Conservation (phyloP, 2,888 invertebrate species). For the Salpingus planirostris region DNA sequence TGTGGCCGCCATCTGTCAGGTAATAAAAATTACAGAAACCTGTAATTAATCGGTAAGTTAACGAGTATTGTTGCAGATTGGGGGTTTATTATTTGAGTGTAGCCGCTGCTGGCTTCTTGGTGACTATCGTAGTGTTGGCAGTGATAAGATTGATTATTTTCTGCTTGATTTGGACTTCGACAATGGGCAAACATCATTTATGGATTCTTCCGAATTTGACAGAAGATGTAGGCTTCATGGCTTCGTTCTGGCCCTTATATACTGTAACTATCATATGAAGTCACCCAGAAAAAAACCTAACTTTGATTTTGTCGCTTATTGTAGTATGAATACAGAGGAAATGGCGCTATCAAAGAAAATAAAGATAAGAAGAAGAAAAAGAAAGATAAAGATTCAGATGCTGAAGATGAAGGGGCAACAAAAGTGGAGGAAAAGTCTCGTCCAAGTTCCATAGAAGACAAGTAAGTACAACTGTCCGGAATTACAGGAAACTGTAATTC, state of each 20-base stretch:
- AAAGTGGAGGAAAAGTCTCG: constrained; percentile 3
- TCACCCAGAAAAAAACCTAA: background rate
- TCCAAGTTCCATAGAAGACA: too few species aligned
- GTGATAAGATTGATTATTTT: constrained; percentile 86
- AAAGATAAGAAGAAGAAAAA: constrained; percentile 64
- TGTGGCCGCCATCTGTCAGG: constrained; percentile 93
- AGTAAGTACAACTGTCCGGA: background rate
- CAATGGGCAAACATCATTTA: constrained; percentile 84
- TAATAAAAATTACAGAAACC: too few species aligned
- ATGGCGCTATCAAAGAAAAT: constrained; percentile 48
- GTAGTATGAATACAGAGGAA: constrained; percentile 74
- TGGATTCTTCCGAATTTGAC: constrained; percentile 99
- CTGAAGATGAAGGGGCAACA: constrained; percentile 45
- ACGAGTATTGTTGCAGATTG: constrained; percentile 47
- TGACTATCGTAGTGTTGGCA: constrained; percentile 84
- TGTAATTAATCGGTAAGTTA: too few species aligned
- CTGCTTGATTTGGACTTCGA: constrained; percentile 79
- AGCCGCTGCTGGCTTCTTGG: constrained; percentile 89
- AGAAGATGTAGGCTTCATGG: constrained; percentile 97
- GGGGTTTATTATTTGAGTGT: constrained; percentile 96
- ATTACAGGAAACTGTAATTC: too few species aligned
- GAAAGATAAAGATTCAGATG: constrained; percentile 74
- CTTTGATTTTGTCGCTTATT: background rate
- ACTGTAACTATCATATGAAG: constrained; percentile 53
- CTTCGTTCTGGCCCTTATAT: constrained; percentile 96